phyloP scores from a whole-genome alignment of 2,888 invertebrate genomes.

The Chironomus riparius region DNA sequence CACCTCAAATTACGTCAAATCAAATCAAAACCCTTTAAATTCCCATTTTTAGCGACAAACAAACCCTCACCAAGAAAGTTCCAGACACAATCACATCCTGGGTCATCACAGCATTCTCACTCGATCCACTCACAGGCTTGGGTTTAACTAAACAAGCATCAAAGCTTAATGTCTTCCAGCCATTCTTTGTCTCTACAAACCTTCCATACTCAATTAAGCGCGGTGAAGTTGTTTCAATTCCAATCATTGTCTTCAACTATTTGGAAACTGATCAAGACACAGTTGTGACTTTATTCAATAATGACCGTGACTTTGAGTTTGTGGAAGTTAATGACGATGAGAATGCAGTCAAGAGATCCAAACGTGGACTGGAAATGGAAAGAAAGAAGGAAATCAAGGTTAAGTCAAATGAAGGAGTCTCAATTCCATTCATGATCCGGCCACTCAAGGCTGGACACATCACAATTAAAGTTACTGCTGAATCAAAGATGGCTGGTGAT shows the following conservation, averaged over 20 bases:
- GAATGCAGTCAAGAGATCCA: not conserved
- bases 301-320: slow-evolving; percentile 42
- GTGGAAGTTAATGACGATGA: slow-evolving; percentile 7
- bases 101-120: slow-evolving; percentile 69
- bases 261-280: slow-evolving; percentile 52
- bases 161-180: slow-evolving; percentile 60
- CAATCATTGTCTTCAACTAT: slow-evolving; percentile 66
- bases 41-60: not conserved
- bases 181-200: slow-evolving; percentile 64
- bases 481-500: slow-evolving; percentile 40
- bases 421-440: slow-evolving; percentile 69
- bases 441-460: slow-evolving; percentile 58
- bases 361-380: slow-evolving; percentile 53
- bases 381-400: slow-evolving; percentile 60
- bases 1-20: not conserved
- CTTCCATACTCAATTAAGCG: slow-evolving; percentile 66
- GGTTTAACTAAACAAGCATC: slow-evolving; percentile 51
- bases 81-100: slow-evolving; percentile 73
- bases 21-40: not conserved
- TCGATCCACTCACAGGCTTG: slow-evolving; percentile 61
- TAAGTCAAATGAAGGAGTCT: slow-evolving; percentile 52
- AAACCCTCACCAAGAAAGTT: slow-evolving; percentile 48
- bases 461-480: slow-evolving; percentile 60
- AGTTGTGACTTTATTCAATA: slow-evolving; percentile 56
- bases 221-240: slow-evolving; percentile 65